A percentile compares a stretch with the other conserved stretches of the same genome.
Conservation (phyloP, 2,797 vertebrate genomes). For the Halcyon leucocephala region DNA sequence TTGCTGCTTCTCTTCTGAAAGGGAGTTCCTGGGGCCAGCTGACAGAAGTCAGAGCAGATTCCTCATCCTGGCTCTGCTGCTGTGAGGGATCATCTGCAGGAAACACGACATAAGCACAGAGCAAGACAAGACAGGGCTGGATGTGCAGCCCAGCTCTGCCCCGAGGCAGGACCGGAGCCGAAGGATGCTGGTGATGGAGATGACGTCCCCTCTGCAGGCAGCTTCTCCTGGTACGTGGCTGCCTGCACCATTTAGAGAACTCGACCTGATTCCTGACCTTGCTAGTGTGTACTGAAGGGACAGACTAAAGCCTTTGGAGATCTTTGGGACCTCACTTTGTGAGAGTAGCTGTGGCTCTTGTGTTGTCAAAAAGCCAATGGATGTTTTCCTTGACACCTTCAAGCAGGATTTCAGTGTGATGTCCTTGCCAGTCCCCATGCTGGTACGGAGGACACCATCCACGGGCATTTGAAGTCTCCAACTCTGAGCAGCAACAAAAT, state of each 20-base stretch:
- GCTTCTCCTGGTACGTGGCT: neutral
- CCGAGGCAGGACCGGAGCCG: neutral
- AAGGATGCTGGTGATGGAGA: neutral
- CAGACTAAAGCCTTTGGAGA: neutral
- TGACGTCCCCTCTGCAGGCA: neutral
- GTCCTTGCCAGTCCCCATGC: fast-evolving
- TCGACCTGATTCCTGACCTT: neutral
- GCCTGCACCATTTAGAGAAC: neutral
- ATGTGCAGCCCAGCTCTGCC: neutral
- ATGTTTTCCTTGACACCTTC: neutral
- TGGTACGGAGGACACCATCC: neutral
- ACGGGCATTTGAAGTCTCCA: neutral
- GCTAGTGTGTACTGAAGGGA: neutral
- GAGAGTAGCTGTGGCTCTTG: neutral
- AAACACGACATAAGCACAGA: neutral
- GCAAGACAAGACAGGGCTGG: neutral
- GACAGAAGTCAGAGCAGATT: neutral
- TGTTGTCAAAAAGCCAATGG: neutral
- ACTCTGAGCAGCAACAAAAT: neutral
- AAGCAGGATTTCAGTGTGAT: neutral
- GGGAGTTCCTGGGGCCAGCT: neutral
- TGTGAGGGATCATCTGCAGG: neutral
- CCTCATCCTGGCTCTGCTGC: neutral
- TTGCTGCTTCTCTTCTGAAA: conserved; percentile 12
- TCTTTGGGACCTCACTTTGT: neutral